Evolutionary conservation across 2,797 vertebrate species (phyloP).

Genomic region (Gorsachius magnificus): DNA sequence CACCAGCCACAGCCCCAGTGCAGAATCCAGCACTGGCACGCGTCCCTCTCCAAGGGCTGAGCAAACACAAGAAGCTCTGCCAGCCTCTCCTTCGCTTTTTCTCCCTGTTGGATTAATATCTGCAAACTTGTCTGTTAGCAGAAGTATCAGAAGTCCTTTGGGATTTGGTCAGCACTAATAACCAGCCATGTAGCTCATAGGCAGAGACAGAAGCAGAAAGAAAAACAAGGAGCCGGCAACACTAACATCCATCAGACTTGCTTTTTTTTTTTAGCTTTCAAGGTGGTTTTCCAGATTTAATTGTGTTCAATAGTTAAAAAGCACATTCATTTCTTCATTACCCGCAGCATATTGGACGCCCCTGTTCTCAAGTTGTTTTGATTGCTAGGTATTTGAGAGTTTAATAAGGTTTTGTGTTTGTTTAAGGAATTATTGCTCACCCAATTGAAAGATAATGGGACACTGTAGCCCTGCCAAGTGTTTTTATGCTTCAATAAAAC

Average conservation of each 20-base stretch:
- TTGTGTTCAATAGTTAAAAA: background rate
- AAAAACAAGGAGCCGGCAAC: background rate
- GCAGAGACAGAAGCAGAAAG: background rate
- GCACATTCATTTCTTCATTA: background rate
- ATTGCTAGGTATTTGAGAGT: slow-evolving; percentile 30
- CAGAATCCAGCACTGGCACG: background rate
- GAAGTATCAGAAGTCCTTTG: background rate
- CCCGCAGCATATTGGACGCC: background rate
- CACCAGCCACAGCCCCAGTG: background rate
- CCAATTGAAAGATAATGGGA: slow-evolving; percentile 53
- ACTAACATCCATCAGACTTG: background rate
- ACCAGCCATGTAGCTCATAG: background rate
- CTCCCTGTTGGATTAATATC: background rate
- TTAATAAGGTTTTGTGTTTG: slow-evolving; percentile 54
- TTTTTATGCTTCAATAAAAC: slow-evolving; percentile 59
- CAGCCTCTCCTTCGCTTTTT: background rate
- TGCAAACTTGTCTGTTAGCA: background rate
- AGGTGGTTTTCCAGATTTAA: background rate
- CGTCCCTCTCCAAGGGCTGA: background rate
- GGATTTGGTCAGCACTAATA: background rate
- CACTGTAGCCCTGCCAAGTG: slow-evolving; percentile 28
- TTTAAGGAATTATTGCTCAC: slow-evolving; percentile 47
- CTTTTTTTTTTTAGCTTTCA: slow-evolving; percentile 15
- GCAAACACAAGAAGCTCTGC: background rate
- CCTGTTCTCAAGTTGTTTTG: slow-evolving; percentile 24